Percentiles rank a stretch among this genome's conserved stretches.
Conservation (phyloP, 2,888 invertebrate species). For the Oscheius myriophilus region DNA sequence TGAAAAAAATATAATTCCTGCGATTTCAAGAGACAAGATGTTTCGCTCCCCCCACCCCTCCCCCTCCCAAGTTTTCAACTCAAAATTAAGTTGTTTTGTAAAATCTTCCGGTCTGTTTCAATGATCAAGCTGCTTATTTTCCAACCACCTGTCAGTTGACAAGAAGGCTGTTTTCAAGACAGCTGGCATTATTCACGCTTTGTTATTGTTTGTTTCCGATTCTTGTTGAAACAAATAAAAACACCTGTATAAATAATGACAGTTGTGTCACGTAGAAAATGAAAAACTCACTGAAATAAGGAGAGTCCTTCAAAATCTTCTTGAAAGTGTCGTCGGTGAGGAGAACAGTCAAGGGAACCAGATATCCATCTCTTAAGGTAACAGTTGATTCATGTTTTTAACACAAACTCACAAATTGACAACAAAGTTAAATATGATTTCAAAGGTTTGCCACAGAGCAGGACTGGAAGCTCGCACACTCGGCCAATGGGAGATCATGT, state of each 20-base stretch:
- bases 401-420: constrained; percentile 15
- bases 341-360: constrained; percentile 13
- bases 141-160: too few relatives aligned
- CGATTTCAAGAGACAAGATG: too few relatives aligned
- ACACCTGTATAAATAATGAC: background rate
- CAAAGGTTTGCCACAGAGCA: background rate
- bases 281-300: constrained; percentile 1
- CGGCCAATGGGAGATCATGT: constrained; percentile 1
- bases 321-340: constrained; percentile 5
- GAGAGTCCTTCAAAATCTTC: constrained; percentile 4
- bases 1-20: background rate
- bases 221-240: background rate
- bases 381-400: background rate
- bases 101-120: too few relatives aligned
- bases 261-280: background rate
- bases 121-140: too few relatives aligned
- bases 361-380: constrained; percentile 6
- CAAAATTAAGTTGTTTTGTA: too few relatives aligned
- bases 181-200: too few relatives aligned
- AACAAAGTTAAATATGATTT: constrained; percentile 15
- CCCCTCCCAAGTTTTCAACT: too few relatives aligned
- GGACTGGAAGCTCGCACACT: background rate
- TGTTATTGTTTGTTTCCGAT: background rate
- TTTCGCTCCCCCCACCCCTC: too few relatives aligned
- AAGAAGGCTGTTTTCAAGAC: too few relatives aligned